A percentile compares a stretch with the other conserved stretches of the same genome.
Conservation (phyloP, 1,140 invertebrate genomes). For the Eciton burchellii region DNA sequence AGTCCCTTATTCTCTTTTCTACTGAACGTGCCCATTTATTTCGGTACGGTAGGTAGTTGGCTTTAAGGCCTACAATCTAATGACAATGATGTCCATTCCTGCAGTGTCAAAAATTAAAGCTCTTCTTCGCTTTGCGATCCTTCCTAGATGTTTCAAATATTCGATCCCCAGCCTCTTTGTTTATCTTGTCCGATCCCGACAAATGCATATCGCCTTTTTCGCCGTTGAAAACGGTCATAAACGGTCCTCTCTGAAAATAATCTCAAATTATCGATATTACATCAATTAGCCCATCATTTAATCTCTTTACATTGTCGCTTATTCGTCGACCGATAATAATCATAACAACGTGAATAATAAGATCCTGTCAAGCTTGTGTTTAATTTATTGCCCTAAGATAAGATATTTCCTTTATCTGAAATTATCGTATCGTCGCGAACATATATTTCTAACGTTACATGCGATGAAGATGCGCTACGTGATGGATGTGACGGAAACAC, state of each 20-base stretch:
- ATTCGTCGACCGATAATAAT: too few relatives aligned
- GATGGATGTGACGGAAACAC: slow-evolving; percentile 67
- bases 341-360: background rate
- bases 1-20: slow-evolving; percentile 82
- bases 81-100: slow-evolving; percentile 69
- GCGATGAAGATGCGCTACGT: slow-evolving; percentile 28
- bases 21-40: slow-evolving; percentile 79
- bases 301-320: slow-evolving; percentile 2
- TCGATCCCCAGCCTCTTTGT: background rate
- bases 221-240: background rate
- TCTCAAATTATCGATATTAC: background rate
- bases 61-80: slow-evolving; percentile 74
- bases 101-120: slow-evolving; percentile 35
- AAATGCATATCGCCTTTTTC: background rate
- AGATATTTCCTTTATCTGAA: background rate
- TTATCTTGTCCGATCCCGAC: background rate
- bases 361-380: background rate
- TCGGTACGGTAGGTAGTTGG: slow-evolving; percentile 74
- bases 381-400: background rate
- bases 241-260: background rate
- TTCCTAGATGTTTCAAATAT: background rate
- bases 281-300: background rate
- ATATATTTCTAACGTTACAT: slow-evolving; percentile 31
- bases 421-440: slow-evolving; percentile 34
- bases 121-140: slow-evolving; percentile 37